Evolutionary conservation across 2,113 vertebrate genomes (phyloP).

Genomic region (Pangasianodon hypophthalmus): DNA sequence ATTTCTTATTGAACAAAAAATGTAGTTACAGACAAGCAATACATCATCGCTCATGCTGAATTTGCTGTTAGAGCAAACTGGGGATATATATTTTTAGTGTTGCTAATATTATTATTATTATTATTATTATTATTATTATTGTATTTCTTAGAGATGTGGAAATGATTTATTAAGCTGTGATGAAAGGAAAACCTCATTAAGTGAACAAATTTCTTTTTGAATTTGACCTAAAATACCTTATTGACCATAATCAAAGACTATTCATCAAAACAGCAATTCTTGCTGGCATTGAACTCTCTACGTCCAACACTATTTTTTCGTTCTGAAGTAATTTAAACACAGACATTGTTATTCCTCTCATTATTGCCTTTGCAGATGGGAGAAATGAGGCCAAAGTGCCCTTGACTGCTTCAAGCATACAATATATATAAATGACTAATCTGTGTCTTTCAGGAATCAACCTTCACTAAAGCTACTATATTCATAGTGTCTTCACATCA

Average conservation of each 20-base stretch:
- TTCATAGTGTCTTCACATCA: neutral
- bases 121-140: slow-evolving; percentile 30
- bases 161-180: slow-evolving; percentile 39
- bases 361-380: neutral
- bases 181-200: slow-evolving; percentile 49
- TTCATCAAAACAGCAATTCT: slow-evolving; percentile 21
- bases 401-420: neutral
- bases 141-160: slow-evolving; percentile 27
- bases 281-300: neutral
- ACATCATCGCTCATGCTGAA: slow-evolving; percentile 23
- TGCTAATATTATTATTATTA: slow-evolving; percentile 34
- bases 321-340: slow-evolving; percentile 10
- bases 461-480: neutral
- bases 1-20: neutral
- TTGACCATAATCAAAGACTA: slow-evolving; percentile 41
- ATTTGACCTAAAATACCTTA: slow-evolving; percentile 25
- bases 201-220: slow-evolving; percentile 44
- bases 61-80: slow-evolving; percentile 18
- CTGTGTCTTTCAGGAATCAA: neutral
- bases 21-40: slow-evolving; percentile 1
- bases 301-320: neutral
- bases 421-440: neutral
- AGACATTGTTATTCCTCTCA: neutral
- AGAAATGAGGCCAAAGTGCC: neutral
- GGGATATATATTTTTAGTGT: slow-evolving; percentile 30